Base-by-base conservation (phyloP, 1,140 invertebrate species). In the Babylonia areolata region DNA sequence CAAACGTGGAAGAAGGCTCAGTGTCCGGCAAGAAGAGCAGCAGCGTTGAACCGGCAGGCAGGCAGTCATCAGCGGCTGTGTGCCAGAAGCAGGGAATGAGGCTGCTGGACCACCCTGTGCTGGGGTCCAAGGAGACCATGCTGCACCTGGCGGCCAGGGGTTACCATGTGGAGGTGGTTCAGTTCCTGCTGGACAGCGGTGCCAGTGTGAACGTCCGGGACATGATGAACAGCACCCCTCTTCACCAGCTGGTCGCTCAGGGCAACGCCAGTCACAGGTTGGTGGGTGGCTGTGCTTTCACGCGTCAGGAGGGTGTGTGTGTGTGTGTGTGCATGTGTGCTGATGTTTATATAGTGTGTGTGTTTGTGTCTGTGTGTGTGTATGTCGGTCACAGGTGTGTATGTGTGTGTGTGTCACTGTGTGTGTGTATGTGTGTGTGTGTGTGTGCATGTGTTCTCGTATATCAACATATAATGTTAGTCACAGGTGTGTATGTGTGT, bases 161-260 rank as follows among this genome's bases (percentile, higher is more conserved):
- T 9, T 15, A 28, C 17, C 75, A 77, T 28, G 9, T 77, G 11
- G 17, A 77, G 37, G 15, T 77, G 35, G 35, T 77, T 9, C 20
- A 77, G 75, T 28, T 40, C 75, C 39, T 77, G 75, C 15, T 77
- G 9, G 20, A 15, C 17, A 17, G 35, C 12, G 75, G 75, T 15
- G 75, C 75, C 2, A 31, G 17, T 3, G 75, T 77, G 37, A 77
- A 77, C 75, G 37, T 15, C 9, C 35, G 23, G 37, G 35, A 40
- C 75, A 77, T 40, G 75, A 39, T 15, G 35, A 77, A 77, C 35
- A 77, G 40, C 35, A 40, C 75, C 20, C 75, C 75, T 28, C 75
- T 77, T 37, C 71, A 73, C 23, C 31, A 5, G 31, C 23, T 33
- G 6, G 31, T 33, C 71, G 6, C 35, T 15, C 6, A 20, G 6